Conservation (phyloP, 1,140 invertebrate genomes). For the Tribolium castaneum region DNA sequence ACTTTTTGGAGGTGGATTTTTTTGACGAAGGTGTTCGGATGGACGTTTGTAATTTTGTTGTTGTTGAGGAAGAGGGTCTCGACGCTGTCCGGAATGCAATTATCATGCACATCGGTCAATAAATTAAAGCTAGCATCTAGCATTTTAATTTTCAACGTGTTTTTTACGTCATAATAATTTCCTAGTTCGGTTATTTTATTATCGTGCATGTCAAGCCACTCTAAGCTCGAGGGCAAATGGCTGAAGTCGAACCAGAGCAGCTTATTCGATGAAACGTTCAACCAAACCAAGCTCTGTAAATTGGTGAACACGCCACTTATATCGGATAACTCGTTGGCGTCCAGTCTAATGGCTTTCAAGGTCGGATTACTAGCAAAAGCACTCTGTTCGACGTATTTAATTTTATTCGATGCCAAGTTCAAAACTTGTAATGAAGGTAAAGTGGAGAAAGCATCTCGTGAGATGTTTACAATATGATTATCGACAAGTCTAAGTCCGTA, state of each 20-base stretch:
- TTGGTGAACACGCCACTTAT: conserved; percentile 75
- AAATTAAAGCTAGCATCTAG: conserved; percentile 81
- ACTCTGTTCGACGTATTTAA: conserved; percentile 72
- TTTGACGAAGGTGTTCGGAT: conserved; percentile 78
- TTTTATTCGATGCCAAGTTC: conserved; percentile 77
- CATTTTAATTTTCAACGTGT: conserved; percentile 76
- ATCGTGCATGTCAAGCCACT: conserved; percentile 78
- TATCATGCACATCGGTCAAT: conserved; percentile 74
- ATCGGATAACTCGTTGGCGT: conserved; percentile 74
- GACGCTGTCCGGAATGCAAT: conserved; percentile 77
- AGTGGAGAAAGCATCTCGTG: conserved; percentile 74
- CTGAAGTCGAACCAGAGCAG: conserved; percentile 76
- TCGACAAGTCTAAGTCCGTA: conserved; percentile 75
- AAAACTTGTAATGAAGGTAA: conserved; percentile 74
- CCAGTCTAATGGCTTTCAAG: conserved; percentile 74
- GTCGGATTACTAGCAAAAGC: conserved; percentile 75
- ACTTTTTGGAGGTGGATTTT: conserved; percentile 78
- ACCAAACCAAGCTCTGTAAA: conserved; percentile 74
- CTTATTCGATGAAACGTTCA: conserved; percentile 78
- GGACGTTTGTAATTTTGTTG: conserved; percentile 77
- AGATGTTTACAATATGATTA: conserved; percentile 75
- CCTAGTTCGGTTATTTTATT: conserved; percentile 75
- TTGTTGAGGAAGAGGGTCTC: conserved; percentile 82
- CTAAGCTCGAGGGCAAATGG: conserved; percentile 73
- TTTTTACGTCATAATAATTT: conserved; percentile 73